phyloP scores from a whole-genome alignment of 2,888 invertebrate genomes.

The Drosophila colorata region DNA sequence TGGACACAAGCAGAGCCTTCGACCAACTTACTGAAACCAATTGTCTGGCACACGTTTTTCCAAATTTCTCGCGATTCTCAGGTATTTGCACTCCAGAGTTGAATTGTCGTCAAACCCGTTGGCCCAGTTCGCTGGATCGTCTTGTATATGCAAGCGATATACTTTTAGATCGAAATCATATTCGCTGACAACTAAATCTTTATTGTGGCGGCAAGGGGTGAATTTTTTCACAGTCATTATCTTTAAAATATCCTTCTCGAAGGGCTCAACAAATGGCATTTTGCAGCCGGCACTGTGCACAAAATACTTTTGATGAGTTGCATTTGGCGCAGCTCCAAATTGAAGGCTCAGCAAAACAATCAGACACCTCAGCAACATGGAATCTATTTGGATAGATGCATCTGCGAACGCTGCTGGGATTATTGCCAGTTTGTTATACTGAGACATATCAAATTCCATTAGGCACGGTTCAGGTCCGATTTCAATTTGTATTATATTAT shows the following conservation, averaged over 20 bases:
- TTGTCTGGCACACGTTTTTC: background rate
- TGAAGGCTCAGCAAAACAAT: background rate
- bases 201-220: constrained; percentile 4
- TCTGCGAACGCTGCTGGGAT: background rate
- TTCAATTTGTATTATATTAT: too few species aligned
- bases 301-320: constrained; percentile 10
- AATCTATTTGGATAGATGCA: background rate
- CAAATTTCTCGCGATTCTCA: constrained; percentile 3
- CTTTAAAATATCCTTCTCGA: background rate
- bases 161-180: constrained; percentile 27
- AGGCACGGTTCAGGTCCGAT: background rate
- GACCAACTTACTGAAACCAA: constrained; percentile 15
- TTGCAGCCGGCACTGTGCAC: constrained; percentile 27
- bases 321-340: background rate
- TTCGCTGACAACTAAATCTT: constrained; percentile 27
- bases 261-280: constrained; percentile 33
- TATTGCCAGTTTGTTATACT: background rate
- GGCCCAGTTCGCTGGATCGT: background rate
- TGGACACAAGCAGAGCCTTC: too few species aligned
- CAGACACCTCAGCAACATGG: background rate
- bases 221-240: background rate
- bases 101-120: background rate
- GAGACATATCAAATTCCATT: background rate
- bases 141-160: constrained; percentile 32
- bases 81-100: constrained; percentile 26